Conservation (phyloP, 2,113 vertebrate genomes). For the Python bivittatus region DNA sequence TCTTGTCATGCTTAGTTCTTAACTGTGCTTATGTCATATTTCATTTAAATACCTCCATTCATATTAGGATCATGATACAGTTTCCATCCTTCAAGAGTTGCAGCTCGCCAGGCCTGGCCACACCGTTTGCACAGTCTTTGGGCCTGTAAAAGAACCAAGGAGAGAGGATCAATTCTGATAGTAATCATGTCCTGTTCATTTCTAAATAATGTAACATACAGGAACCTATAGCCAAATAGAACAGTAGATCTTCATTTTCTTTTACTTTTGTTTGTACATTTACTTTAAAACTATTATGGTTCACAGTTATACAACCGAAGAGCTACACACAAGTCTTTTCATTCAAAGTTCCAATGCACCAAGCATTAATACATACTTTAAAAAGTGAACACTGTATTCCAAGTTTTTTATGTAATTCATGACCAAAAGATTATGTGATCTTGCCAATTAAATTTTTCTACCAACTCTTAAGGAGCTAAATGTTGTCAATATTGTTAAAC, state of each 20-base stretch:
- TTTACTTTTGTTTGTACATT: neutral
- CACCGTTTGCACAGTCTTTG: conserved; percentile 94
- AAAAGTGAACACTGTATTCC: neutral
- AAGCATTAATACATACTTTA: neutral
- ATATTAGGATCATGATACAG: conserved; percentile 95
- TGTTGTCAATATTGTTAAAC: neutral
- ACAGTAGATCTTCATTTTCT: no score
- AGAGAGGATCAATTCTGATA: neutral
- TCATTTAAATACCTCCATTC: conserved; percentile 77
- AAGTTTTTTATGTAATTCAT: neutral
- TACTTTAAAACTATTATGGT: neutral
- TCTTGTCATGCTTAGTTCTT: neutral
- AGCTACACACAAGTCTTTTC: neutral
- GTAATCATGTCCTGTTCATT: neutral
- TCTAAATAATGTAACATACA: neutral
- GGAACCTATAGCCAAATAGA: neutral
- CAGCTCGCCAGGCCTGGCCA: conserved; percentile 97
- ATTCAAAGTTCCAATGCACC: neutral
- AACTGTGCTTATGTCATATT: conserved; percentile 6
- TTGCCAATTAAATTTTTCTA: neutral
- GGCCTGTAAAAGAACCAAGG: conserved; percentile 75
- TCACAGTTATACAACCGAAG: neutral
- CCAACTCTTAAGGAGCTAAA: neutral
- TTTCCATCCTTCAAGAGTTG: conserved; percentile 97
- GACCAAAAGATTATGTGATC: neutral